Evolutionary conservation across 2,888 invertebrate species (phyloP).

Genomic region (Dermolepida albohirtum): DNA sequence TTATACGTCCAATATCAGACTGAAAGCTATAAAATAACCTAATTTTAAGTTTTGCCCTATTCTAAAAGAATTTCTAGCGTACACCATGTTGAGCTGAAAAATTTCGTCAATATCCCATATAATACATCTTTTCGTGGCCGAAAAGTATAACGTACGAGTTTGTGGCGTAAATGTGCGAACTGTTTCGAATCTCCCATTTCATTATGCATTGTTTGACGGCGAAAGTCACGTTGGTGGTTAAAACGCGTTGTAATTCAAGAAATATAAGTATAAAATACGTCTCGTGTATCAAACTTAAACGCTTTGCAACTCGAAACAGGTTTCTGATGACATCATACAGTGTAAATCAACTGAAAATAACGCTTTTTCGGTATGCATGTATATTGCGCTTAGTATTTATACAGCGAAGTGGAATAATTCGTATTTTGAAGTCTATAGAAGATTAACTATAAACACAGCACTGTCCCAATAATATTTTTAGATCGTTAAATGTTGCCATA

Average conservation of each 20-base stretch:
- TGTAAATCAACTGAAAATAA: conserved; percentile 27
- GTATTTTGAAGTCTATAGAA: too few relatives aligned
- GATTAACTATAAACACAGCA: too few relatives aligned
- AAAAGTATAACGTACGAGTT: conserved; percentile 15
- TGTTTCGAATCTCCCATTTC: conserved; percentile 12
- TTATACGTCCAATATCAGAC: neutral
- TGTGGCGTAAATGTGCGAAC: conserved; percentile 13
- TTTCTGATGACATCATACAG: conserved; percentile 41
- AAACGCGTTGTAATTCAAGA: conserved; percentile 40
- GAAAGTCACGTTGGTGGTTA: conserved; percentile 19
- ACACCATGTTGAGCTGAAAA: neutral
- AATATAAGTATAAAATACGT: conserved; percentile 24
- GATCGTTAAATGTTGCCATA: too few relatives aligned
- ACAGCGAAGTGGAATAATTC: neutral
- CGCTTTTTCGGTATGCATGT: conserved; percentile 14
- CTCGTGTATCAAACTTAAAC: conserved; percentile 38
- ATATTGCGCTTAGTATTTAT: conserved; percentile 2
- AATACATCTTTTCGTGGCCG: conserved; percentile 21
- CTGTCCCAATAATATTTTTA: too few relatives aligned
- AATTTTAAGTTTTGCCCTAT: neutral
- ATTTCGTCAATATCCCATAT: conserved; percentile 15
- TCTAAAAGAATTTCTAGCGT: conserved; percentile 12
- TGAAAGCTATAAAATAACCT: conserved; percentile 1
- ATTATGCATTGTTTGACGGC: conserved; percentile 16
- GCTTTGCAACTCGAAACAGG: conserved; percentile 37